phyloP scores from a whole-genome alignment of 1,140 invertebrate species.

The Ladona fulva region DNA sequence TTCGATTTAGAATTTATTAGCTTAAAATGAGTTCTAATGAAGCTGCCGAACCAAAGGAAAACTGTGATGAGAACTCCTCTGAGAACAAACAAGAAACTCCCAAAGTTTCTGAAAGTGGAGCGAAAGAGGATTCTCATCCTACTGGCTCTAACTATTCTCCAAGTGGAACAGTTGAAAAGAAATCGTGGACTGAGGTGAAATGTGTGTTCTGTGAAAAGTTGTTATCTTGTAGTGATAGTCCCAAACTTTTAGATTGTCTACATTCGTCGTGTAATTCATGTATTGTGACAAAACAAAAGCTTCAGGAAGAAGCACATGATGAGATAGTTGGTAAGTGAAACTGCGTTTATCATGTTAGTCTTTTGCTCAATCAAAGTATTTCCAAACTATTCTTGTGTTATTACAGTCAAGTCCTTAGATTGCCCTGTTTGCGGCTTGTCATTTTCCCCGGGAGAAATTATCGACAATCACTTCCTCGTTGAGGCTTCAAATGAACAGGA shows the following conservation, averaged over 20 bases:
- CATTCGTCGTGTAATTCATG: constrained; percentile 73
- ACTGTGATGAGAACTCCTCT: not conserved
- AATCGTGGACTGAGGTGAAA: constrained; percentile 33
- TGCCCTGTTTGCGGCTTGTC: constrained; percentile 34
- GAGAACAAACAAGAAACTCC: not conserved
- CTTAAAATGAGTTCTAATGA: not conserved
- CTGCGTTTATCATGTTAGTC: constrained; percentile 11
- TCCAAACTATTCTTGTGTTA: not conserved
- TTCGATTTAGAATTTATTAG: too few species aligned
- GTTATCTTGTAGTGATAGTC: constrained; percentile 48
- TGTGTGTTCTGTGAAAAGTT: constrained; percentile 60
- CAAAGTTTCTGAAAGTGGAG: not conserved
- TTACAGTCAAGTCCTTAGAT: constrained; percentile 24
- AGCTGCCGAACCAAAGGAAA: not conserved
- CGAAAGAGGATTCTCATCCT: not conserved
- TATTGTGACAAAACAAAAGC: constrained; percentile 57
- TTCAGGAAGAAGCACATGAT: constrained; percentile 43
- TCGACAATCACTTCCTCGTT: constrained; percentile 37
- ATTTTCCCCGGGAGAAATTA: constrained; percentile 28
- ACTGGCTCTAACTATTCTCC: not conserved
- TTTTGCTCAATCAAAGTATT: too few species aligned
- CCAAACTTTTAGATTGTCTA: constrained; percentile 75
- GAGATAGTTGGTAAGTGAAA: constrained; percentile 27
- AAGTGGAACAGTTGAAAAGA: not conserved
- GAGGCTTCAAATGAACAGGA: constrained; percentile 25